These are phyloP conservation scores for Malthinus seriepunctatus DNA, from an alignment of 2,888 invertebrate species.

Conservation along the genomic window DNA sequence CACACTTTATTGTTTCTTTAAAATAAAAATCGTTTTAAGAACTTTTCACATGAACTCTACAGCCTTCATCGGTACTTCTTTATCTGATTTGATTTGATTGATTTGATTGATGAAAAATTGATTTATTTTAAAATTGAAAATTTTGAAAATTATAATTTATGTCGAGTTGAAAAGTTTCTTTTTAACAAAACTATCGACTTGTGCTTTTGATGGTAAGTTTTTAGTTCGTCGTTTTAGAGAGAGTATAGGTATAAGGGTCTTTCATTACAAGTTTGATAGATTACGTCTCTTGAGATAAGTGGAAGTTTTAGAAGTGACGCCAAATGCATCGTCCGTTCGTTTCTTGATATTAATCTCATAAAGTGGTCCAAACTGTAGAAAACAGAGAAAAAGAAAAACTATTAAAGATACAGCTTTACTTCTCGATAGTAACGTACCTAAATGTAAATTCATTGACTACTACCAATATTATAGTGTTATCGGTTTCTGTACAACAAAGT, in stretches of 20 bases:
- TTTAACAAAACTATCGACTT: background rate
- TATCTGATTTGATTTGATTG: no score
- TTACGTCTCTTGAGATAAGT: slow-evolving; percentile 21
- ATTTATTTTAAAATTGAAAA: no score
- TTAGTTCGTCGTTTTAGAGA: slow-evolving; percentile 20
- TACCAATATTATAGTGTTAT: no score
- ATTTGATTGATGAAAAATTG: no score
- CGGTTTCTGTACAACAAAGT: no score
- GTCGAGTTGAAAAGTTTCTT: no score
- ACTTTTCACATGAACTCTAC: no score
- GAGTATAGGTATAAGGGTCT: slow-evolving; percentile 3
- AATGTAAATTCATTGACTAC: slow-evolving; percentile 4
- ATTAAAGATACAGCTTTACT: slow-evolving; percentile 11
- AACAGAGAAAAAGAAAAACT: slow-evolving; percentile 2
- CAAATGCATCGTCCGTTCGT: slow-evolving; percentile 18
- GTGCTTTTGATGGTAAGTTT: slow-evolving; percentile 8
- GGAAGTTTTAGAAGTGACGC: slow-evolving; percentile 21
- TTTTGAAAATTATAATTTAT: no score
- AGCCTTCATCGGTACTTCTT: no score
- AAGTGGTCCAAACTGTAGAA: slow-evolving; percentile 11
- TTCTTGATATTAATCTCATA: slow-evolving; percentile 20
- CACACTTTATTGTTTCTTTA: no score
- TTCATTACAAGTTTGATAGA: slow-evolving; percentile 27
- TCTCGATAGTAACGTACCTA: slow-evolving; percentile 1
- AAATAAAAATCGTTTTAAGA: no score